phyloP scores from a whole-genome alignment of 2,888 invertebrate species.

The Marronus borbonicus region DNA sequence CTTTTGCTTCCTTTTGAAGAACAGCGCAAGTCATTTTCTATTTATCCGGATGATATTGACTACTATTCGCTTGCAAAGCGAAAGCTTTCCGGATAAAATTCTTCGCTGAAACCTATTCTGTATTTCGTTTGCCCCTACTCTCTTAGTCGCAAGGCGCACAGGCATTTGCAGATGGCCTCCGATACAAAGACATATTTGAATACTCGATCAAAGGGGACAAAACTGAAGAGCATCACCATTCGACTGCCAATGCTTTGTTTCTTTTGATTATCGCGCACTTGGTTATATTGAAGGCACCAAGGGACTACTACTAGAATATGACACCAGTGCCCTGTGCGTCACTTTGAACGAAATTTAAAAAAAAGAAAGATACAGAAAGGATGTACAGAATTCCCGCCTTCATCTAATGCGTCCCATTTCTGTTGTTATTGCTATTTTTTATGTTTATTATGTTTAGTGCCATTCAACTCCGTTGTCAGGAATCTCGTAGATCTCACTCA shows the following conservation, averaged over 20 bases:
- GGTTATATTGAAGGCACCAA: constrained; percentile 52
- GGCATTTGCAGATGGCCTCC: constrained; percentile 59
- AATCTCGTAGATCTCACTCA: too few relatives aligned
- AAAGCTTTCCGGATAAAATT: constrained; percentile 54
- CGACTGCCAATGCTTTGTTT: constrained; percentile 64
- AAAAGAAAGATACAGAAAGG: not conserved
- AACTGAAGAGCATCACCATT: constrained; percentile 61
- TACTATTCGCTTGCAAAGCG: constrained; percentile 11
- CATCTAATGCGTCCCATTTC: constrained; percentile 18
- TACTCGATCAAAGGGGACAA: constrained; percentile 63
- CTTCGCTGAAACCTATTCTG: constrained; percentile 53
- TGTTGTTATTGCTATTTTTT: constrained; percentile 1
- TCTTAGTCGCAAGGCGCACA: too few relatives aligned
- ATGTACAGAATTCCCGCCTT: not conserved
- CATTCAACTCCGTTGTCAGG: too few relatives aligned
- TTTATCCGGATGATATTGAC: too few relatives aligned
- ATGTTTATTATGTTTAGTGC: not conserved
- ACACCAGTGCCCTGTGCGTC: constrained; percentile 56
- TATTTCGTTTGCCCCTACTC: not conserved
- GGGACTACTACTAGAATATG: constrained; percentile 62
- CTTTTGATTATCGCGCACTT: constrained; percentile 66
- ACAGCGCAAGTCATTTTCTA: too few relatives aligned
- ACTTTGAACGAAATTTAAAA: constrained; percentile 55
- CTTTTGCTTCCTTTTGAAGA: too few relatives aligned
- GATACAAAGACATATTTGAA: constrained; percentile 66